These are phyloP conservation scores for Anguilla rostrata DNA, from an alignment of 2,113 vertebrate species.

Conservation along the genomic window DNA sequence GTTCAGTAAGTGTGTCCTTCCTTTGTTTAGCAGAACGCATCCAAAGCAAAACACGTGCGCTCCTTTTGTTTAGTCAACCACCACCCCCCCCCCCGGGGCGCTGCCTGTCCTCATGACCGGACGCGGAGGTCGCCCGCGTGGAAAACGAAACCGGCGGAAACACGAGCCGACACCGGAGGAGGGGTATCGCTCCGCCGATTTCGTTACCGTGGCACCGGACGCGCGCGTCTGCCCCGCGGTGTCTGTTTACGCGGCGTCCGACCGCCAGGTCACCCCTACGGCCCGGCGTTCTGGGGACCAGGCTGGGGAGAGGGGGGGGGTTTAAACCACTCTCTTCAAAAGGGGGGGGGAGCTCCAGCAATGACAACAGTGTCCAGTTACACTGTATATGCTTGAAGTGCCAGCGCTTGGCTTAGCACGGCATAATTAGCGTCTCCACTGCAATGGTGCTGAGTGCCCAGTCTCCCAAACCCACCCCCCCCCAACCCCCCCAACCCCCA, in stretches of 20 bases:
- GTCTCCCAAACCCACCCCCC: neutral
- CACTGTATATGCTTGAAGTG: neutral
- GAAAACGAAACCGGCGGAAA: constrained; percentile 8
- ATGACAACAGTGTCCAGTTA: neutral
- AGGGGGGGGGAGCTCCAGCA: neutral
- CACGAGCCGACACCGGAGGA: constrained; percentile 1
- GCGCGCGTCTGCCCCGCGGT: neutral
- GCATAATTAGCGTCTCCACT: neutral
- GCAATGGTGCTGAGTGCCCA: neutral
- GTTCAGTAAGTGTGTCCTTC: neutral
- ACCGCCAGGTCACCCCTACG: neutral
- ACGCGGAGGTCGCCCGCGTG: neutral
- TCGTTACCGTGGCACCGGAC: neutral
- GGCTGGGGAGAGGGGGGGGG: neutral
- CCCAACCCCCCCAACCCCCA: neutral
- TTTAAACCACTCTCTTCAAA: neutral
- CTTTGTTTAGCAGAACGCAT: neutral
- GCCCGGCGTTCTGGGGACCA: neutral
- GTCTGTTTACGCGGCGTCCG: constrained; percentile 3
- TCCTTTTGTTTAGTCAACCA: no score
- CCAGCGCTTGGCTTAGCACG: neutral
- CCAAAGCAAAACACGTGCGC: no score
- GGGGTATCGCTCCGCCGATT: neutral
- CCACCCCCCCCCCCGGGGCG: neutral
- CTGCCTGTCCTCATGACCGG: neutral